Conservation (phyloP, 2,888 invertebrate genomes). For the Eupithecia abbreviata region DNA sequence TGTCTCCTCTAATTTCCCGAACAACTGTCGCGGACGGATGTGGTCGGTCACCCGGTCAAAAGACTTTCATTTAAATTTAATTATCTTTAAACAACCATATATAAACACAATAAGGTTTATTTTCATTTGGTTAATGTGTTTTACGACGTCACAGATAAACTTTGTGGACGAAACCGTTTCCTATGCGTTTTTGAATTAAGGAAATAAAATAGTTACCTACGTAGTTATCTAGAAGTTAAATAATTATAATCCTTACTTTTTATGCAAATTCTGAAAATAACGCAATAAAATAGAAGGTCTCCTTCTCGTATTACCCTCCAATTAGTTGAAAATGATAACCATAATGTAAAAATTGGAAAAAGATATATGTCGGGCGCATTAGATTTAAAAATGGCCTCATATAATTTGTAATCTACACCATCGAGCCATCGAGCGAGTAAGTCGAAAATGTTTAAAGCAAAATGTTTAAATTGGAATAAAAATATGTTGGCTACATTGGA, state of each 20-base stretch:
- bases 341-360: no score
- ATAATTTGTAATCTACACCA: no score
- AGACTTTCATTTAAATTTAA: conserved; percentile 25
- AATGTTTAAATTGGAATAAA: no score
- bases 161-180: conserved; percentile 56
- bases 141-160: conserved; percentile 51
- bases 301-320: no score
- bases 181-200: conserved; percentile 38
- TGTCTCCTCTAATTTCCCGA: conserved; percentile 32
- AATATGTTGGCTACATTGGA: no score
- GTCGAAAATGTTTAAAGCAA: no score
- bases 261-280: not conserved
- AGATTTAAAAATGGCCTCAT: no score
- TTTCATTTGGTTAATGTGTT: conserved; percentile 32
- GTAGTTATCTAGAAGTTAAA: not conserved
- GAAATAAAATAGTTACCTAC: not conserved
- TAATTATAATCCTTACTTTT: not conserved
- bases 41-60: conserved; percentile 51
- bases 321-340: no score
- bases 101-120: conserved; percentile 33
- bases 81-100: conserved; percentile 31
- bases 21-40: conserved; percentile 53
- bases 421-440: no score
- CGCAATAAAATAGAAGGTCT: not conserved
- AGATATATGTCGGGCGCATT: no score